Percentiles rank a stretch among this genome's conserved stretches.
Evolutionary conservation across 2,797 vertebrate species (phyloP).

Genomic region (Halcyon badia): DNA sequence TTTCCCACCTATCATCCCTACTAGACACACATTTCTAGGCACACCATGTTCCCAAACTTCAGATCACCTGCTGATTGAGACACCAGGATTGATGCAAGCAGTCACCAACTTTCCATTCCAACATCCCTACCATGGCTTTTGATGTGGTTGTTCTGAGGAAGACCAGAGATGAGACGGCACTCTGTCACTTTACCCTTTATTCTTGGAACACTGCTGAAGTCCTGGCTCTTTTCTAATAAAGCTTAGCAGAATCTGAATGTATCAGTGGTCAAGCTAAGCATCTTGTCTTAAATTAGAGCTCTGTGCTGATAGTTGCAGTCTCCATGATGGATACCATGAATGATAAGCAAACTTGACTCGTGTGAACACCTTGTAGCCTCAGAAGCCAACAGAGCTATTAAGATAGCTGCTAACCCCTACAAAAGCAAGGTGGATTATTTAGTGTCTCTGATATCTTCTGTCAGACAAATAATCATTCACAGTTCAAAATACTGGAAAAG

Average conservation of each 20-base stretch:
- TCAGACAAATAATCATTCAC: background rate
- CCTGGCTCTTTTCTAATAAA: background rate
- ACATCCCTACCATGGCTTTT: slow-evolving; percentile 69
- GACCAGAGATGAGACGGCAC: slow-evolving; percentile 78
- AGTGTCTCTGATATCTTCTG: background rate
- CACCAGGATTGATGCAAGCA: slow-evolving; percentile 55
- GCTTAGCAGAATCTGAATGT: background rate
- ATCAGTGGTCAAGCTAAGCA: background rate
- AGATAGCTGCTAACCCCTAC: background rate
- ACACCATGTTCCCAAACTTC: slow-evolving; percentile 83
- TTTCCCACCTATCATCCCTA: slow-evolving; percentile 83
- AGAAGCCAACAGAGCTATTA: background rate
- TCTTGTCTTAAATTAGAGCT: background rate
- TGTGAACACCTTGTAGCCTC: background rate
- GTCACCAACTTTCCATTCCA: slow-evolving; percentile 66
- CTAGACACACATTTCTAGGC: slow-evolving; percentile 84
- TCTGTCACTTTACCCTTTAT: background rate
- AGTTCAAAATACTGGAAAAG: background rate
- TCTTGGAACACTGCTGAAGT: background rate
- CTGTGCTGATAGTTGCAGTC: background rate
- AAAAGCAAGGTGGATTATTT: background rate
- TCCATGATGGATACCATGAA: background rate
- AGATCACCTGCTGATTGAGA: slow-evolving; percentile 71
- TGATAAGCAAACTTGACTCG: background rate
- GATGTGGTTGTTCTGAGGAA: slow-evolving; percentile 78